Base-by-base conservation (phyloP, 64 coral and sea anemone species). In the Stichodactyla mertensii region DNA sequence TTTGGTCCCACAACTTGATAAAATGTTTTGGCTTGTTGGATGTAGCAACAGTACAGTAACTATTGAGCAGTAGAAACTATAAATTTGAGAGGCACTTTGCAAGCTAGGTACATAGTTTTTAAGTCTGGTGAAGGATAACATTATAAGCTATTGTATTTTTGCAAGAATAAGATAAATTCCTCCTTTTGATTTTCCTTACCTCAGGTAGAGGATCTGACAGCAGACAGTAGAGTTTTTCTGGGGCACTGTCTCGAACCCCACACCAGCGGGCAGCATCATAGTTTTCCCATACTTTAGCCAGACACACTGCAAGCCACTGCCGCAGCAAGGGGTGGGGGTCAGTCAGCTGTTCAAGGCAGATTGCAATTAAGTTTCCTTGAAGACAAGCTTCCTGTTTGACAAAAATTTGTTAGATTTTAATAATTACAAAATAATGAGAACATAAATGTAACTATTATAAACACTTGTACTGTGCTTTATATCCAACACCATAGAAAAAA, bases 221-320 rank as follows among this genome's bases (percentile, higher is more conserved):
- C 56, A 99, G 82, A 62, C 93, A 92, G 27, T 99, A 94, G 19
- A 99, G 97, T 86, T 99, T 99, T 57, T 98, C 96, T 56, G 93
- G 93, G 12, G 96, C 96, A 86, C 89, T 92, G 57, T 98, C 96
- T 54, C 96, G 85, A 8, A 98, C 96, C 19, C 92, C 96, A 81
- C 96, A 98, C 96, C 96, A 98, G 12, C 93, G 89, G 14, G 96
- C 96, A 78, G 92, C 89, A 81, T 94, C 93, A 55, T 98, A 98
- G 61, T 92, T 94, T 19, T 52, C 88, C 96, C 96, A 98, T 20
- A 92, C 88, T 74, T 92, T 89, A 0, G 88, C 96, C 20, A 98
- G 82, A 88, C 96, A 98, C 26, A 98, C 90, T 13, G 96, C 96
- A 54, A 98, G 77, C 96, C 96, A 98, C 23, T 98, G 96, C 13